Percentiles rank a stretch among this genome's conserved stretches.
Conservation (phyloP, 1,140 invertebrate genomes). For the Uloborus diversus region DNA sequence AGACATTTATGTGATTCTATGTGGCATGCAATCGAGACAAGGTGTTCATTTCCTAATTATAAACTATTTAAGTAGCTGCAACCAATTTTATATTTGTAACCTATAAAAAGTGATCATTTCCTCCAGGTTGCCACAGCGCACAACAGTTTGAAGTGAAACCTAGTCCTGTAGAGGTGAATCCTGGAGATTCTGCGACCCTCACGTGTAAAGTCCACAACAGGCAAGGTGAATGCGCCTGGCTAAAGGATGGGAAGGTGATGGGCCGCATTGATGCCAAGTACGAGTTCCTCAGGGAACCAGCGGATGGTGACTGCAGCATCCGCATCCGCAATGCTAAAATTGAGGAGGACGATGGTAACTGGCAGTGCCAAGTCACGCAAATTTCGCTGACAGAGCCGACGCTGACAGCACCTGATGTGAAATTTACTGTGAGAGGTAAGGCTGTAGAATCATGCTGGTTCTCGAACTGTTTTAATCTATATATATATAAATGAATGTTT, state of each 20-base stretch:
- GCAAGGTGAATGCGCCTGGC: constrained; percentile 87
- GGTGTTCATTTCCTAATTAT: no score
- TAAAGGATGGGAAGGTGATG: constrained; percentile 90
- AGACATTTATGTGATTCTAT: no score
- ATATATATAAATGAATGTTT: background rate
- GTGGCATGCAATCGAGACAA: no score
- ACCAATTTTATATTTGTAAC: no score
- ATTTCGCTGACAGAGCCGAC: constrained; percentile 83
- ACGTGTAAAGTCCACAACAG: constrained; percentile 86
- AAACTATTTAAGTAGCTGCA: no score
- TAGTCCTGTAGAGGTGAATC: constrained; percentile 42
- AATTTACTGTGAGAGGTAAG: constrained; percentile 74
- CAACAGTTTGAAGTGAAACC: constrained; percentile 56
- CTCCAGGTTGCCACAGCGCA: no score
- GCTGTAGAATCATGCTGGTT: background rate
- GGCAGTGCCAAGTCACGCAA: constrained; percentile 92
- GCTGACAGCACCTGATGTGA: constrained; percentile 81
- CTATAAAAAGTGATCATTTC: no score
- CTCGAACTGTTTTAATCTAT: background rate
- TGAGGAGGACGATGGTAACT: constrained; percentile 87
- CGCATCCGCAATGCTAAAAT: constrained; percentile 82
- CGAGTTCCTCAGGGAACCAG: constrained; percentile 78
- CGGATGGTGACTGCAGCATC: constrained; percentile 79
- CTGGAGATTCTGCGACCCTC: constrained; percentile 81
- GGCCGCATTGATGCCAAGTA: constrained; percentile 80